A percentile compares a stretch with the other conserved stretches of the same genome.
phyloP scores from a whole-genome alignment of 2,888 invertebrate genomes.

The Phengaris alcon region DNA sequence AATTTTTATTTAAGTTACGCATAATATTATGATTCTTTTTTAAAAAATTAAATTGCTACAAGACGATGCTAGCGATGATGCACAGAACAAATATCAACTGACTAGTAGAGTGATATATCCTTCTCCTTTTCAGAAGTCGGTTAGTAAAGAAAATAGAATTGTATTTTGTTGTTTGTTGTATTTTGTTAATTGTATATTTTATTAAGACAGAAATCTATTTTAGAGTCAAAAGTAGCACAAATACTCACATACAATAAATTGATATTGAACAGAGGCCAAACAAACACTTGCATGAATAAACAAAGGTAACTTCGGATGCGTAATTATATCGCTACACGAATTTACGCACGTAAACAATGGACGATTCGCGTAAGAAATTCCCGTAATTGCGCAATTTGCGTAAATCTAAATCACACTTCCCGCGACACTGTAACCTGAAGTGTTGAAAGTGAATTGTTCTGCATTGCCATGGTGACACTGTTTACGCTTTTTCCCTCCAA shows the following conservation, averaged over 20 bases:
- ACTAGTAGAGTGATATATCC: not conserved
- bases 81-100: conserved; percentile 6
- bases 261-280: conserved; percentile 7
- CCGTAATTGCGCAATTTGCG: not conserved
- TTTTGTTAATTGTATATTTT: not conserved
- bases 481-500: conserved; percentile 72
- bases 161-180: no score
- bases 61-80: not conserved
- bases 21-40: not conserved
- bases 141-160: not conserved
- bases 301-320: not conserved
- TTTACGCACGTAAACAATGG: not conserved
- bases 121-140: no score
- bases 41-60: not conserved
- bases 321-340: conserved; percentile 6
- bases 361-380: not conserved
- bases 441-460: conserved; percentile 46
- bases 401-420: not conserved
- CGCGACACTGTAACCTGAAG: not conserved
- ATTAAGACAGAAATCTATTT: not conserved
- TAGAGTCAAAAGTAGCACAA: conserved; percentile 20
- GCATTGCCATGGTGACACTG: conserved; percentile 66
- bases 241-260: conserved; percentile 30
- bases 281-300: conserved; percentile 21
- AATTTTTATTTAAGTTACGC: not conserved